A percentile compares a stretch with the other conserved stretches of the same genome.
These are phyloP conservation scores for Tachypleus tridentatus DNA, from an alignment of 1,140 invertebrate species.

Conservation along the genomic window DNA sequence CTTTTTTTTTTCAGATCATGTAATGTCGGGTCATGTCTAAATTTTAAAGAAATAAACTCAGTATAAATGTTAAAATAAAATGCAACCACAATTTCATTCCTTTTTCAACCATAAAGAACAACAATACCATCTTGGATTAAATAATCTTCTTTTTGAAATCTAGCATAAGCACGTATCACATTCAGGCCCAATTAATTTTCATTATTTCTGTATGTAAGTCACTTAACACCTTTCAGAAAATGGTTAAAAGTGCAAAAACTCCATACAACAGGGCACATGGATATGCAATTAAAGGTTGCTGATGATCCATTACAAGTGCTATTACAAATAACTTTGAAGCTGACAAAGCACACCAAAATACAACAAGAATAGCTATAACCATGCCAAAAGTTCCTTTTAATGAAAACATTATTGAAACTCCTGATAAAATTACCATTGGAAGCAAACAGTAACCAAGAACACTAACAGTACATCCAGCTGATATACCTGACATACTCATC, in stretches of 20 bases:
- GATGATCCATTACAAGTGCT: slow-evolving; percentile 77
- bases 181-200: too few species aligned
- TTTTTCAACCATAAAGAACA: too few species aligned
- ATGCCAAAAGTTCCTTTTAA: slow-evolving; percentile 47
- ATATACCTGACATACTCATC: slow-evolving; percentile 66
- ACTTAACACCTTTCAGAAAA: slow-evolving; percentile 54
- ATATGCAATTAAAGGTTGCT: slow-evolving; percentile 83
- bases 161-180: too few species aligned
- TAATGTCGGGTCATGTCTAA: too few species aligned
- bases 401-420: slow-evolving; percentile 63
- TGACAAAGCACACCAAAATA: slow-evolving; percentile 82
- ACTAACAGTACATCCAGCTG: slow-evolving; percentile 71
- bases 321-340: slow-evolving; percentile 88
- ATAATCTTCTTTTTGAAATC: too few species aligned
- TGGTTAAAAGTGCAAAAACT: slow-evolving; percentile 83
- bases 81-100: too few species aligned
- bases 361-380: slow-evolving; percentile 53
- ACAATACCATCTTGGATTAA: too few species aligned
- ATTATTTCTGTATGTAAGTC: too few species aligned
- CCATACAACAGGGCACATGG: slow-evolving; percentile 91
- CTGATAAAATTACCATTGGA: slow-evolving; percentile 78
- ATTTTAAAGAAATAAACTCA: too few species aligned
- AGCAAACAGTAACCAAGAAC: slow-evolving; percentile 89
- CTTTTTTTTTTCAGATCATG: too few species aligned
- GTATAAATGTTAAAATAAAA: too few species aligned